phyloP scores from a whole-genome alignment of 2,797 vertebrate species.

The Furcifer pardalis region DNA sequence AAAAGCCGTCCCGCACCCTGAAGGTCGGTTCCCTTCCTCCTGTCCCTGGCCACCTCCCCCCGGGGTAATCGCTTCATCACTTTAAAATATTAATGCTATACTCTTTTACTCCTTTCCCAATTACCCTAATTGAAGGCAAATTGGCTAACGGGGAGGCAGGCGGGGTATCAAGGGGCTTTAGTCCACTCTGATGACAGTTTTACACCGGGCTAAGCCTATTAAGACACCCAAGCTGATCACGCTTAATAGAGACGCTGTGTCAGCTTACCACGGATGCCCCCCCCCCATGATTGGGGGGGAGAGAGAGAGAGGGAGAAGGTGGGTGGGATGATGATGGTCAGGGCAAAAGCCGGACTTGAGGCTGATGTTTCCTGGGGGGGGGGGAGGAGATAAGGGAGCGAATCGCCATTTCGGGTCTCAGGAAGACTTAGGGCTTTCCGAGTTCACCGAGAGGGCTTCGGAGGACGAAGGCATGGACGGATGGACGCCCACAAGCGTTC shows the following conservation, averaged over 20 bases:
- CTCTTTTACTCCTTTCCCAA: constrained; percentile 82
- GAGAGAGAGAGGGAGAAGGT: constrained; percentile 13
- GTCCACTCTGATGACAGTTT: constrained; percentile 92
- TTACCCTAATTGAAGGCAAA: constrained; percentile 88
- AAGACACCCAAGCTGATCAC: constrained; percentile 84
- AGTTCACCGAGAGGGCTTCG: constrained; percentile 62
- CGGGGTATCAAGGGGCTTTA: constrained; percentile 86
- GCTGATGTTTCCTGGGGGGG: constrained; percentile 40
- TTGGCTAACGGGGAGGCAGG: constrained; percentile 85
- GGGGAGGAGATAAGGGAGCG: too few species aligned
- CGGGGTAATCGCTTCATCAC: constrained; percentile 83
- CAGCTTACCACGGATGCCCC: constrained; percentile 78
- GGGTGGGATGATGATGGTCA: constrained; percentile 43
- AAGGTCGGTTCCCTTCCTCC: background rate
- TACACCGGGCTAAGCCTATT: constrained; percentile 90
- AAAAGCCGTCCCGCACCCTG: too few species aligned
- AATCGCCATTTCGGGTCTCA: constrained; percentile 56
- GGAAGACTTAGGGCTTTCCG: constrained; percentile 55
- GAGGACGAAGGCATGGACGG: too few species aligned
- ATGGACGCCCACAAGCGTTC: too few species aligned
- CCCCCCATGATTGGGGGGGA: constrained; percentile 24
- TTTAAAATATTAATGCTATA: constrained; percentile 84
- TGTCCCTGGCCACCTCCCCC: background rate
- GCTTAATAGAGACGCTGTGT: constrained; percentile 85
- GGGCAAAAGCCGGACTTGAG: background rate